These are phyloP conservation scores for Gymnocypris eckloni DNA, from an alignment of 2,797 vertebrate genomes.

Conservation along the genomic window DNA sequence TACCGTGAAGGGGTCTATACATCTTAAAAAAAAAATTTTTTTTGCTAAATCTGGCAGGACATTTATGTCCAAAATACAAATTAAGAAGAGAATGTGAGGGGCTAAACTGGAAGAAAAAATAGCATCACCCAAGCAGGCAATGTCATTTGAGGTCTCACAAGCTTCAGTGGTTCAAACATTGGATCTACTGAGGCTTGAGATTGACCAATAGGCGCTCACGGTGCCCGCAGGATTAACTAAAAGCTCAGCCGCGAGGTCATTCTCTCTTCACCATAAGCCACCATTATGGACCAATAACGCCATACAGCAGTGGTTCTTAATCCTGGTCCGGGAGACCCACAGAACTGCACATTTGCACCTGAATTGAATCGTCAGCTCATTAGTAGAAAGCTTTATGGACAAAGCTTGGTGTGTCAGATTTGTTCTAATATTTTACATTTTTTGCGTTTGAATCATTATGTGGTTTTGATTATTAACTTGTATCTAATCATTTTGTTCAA, in stretches of 20 bases:
- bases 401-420: background rate
- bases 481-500: background rate
- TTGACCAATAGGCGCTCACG: conserved; percentile 59
- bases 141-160: conserved; percentile 58
- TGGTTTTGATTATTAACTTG: background rate
- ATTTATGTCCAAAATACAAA: conserved; percentile 35
- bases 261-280: conserved; percentile 40
- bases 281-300: conserved; percentile 10
- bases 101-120: background rate
- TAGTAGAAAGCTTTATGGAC: background rate
- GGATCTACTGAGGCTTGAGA: conserved; percentile 41
- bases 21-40: background rate
- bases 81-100: conserved; percentile 55
- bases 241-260: conserved; percentile 68
- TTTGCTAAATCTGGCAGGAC: conserved; percentile 42
- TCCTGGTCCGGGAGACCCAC: background rate
- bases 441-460: background rate
- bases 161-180: conserved; percentile 39
- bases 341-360: background rate
- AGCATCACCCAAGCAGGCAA: conserved; percentile 14
- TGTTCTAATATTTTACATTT: too few species aligned
- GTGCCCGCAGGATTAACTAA: conserved; percentile 45
- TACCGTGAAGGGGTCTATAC: too few species aligned
- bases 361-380: background rate
- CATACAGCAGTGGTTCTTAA: background rate